These are phyloP conservation scores for Corvus cornix DNA, from an alignment of 2,113 vertebrate species.

Conservation along the genomic window DNA sequence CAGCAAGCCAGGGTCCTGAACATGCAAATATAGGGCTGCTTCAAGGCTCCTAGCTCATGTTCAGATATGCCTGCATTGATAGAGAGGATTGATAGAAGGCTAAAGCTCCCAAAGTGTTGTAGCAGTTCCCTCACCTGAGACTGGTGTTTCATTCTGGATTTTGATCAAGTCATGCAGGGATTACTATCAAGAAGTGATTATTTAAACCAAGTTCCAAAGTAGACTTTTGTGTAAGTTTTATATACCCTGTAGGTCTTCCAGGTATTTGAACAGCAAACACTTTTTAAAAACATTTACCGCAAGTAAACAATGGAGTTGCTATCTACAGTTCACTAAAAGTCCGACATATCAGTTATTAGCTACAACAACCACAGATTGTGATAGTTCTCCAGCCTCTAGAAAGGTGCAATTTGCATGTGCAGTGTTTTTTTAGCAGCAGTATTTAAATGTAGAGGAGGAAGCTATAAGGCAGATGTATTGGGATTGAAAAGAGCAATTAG, in stretches of 20 bases:
- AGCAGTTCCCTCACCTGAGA: not conserved
- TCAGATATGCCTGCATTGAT: not conserved
- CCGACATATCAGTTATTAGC: not conserved
- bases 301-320: not conserved
- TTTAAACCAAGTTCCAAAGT: not conserved
- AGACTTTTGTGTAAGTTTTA: not conserved
- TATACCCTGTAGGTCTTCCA: not conserved
- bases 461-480: slow-evolving; percentile 3
- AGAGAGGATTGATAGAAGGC: not conserved
- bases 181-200: not conserved
- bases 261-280: not conserved
- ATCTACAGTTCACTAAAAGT: not conserved
- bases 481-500: slow-evolving; percentile 34
- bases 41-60: not conserved
- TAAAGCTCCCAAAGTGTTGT: not conserved
- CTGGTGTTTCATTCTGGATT: not conserved
- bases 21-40: not conserved
- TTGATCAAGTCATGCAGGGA: not conserved
- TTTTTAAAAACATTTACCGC: not conserved
- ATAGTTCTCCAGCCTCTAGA: not conserved
- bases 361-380: not conserved
- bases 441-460: slow-evolving; percentile 35
- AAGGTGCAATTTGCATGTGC: slow-evolving; percentile 39
- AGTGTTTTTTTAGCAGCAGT: slow-evolving; percentile 29
- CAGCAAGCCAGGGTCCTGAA: not conserved